Percentiles rank a stretch among this genome's conserved stretches.
phyloP scores from a whole-genome alignment of 2,888 invertebrate species.

The Silvanus unidentatus region DNA sequence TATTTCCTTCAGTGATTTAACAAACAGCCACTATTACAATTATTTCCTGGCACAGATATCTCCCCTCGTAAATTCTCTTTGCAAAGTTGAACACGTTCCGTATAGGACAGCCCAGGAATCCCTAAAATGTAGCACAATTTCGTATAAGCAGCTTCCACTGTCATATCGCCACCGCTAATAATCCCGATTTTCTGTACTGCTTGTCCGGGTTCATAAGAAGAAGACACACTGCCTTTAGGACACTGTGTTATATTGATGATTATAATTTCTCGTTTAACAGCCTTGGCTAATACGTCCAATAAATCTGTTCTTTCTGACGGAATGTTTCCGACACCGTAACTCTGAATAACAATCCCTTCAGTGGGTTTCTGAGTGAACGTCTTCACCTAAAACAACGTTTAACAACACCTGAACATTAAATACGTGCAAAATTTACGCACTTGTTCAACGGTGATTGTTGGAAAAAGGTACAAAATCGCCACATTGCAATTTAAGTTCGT shows the following conservation, averaged over 20 bases:
- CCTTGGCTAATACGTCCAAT: slow-evolving; percentile 62
- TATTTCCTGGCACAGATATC: too few relatives aligned
- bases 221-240: slow-evolving; percentile 67
- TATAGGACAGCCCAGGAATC: slow-evolving; percentile 58
- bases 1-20: too few relatives aligned
- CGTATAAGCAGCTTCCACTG: slow-evolving; percentile 87
- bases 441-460: slow-evolving; percentile 67
- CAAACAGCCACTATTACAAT: too few relatives aligned
- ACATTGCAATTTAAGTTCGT: slow-evolving; percentile 20
- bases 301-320: slow-evolving; percentile 80
- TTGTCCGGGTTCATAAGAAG: slow-evolving; percentile 79
- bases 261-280: slow-evolving; percentile 71
- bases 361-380: slow-evolving; percentile 68
- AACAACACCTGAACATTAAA: slow-evolving; percentile 2
- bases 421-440: slow-evolving; percentile 26
- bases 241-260: slow-evolving; percentile 93
- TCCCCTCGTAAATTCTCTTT: too few relatives aligned
- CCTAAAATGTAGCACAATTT: slow-evolving; percentile 87
- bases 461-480: slow-evolving; percentile 19
- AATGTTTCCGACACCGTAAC: slow-evolving; percentile 91
- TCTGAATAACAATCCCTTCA: slow-evolving; percentile 80
- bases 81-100: slow-evolving; percentile 17
- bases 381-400: slow-evolving; percentile 45
- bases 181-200: slow-evolving; percentile 64
- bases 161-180: slow-evolving; percentile 80